phyloP scores from a whole-genome alignment of 2,888 invertebrate species.

The Laspeyria flexula region DNA sequence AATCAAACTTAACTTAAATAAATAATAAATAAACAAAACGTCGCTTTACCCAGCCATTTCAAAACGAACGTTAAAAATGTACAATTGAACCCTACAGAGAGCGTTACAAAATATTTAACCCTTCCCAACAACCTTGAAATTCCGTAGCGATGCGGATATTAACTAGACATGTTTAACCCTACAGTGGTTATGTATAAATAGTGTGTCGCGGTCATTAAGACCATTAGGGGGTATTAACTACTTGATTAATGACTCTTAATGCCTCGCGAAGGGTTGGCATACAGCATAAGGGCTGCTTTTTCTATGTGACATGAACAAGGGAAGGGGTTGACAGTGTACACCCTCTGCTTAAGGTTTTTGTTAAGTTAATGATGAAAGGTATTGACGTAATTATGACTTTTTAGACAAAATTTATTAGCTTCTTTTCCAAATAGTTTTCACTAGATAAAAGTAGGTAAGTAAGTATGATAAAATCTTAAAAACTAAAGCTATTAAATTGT shows the following conservation, averaged over 20 bases:
- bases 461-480: too few species aligned
- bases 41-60: too few species aligned
- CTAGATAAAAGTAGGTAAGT: too few species aligned
- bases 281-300: slow-evolving; percentile 27
- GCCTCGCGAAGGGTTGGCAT: slow-evolving; percentile 39
- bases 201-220: slow-evolving; percentile 38
- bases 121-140: slow-evolving; percentile 33
- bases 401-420: too few species aligned
- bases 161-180: slow-evolving; percentile 41
- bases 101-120: slow-evolving; percentile 14
- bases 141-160: slow-evolving; percentile 36
- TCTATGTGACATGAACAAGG: neutral
- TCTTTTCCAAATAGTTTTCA: too few species aligned
- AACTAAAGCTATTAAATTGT: too few species aligned
- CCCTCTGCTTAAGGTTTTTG: slow-evolving; percentile 4
- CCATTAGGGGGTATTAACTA: slow-evolving; percentile 41
- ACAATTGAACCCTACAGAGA: neutral
- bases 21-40: too few species aligned
- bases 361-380: too few species aligned
- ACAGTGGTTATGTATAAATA: slow-evolving; percentile 23
- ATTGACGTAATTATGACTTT: too few species aligned
- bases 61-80: neutral
- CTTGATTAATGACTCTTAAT: slow-evolving; percentile 44
- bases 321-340: neutral
- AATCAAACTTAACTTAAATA: too few species aligned